These are phyloP conservation scores for Rhagoletis pomonella DNA, from an alignment of 1,140 invertebrate genomes.

Conservation along the genomic window DNA sequence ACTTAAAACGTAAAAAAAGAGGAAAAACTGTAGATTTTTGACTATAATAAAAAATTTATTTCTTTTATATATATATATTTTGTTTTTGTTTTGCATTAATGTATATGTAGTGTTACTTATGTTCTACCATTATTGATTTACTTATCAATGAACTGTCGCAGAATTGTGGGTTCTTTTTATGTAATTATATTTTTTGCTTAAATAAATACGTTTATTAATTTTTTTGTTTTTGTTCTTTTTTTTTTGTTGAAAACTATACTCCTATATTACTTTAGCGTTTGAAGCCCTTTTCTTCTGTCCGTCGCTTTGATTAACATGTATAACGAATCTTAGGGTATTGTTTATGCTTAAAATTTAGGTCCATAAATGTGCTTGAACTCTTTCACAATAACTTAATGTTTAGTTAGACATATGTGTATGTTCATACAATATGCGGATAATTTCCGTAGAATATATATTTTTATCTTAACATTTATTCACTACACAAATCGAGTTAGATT, in stretches of 20 bases:
- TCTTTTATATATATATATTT: constrained; percentile 43
- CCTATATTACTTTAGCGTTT: constrained; percentile 32
- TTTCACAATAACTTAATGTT: constrained; percentile 27
- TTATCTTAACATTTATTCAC: constrained; percentile 46
- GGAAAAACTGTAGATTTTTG: constrained; percentile 20
- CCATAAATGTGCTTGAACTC: constrained; percentile 1
- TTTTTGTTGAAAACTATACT: constrained; percentile 17
- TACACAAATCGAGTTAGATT: constrained; percentile 41
- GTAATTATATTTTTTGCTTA: background rate
- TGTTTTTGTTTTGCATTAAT: constrained; percentile 37
- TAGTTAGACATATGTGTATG: background rate
- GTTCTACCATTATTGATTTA: constrained; percentile 6
- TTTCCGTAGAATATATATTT: constrained; percentile 26
- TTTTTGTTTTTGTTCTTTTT: constrained; percentile 31
- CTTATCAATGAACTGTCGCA: constrained; percentile 12
- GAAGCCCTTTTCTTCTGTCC: constrained; percentile 2
- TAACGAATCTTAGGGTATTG: constrained; percentile 38
- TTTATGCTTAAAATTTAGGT: constrained; percentile 17
- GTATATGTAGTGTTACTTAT: constrained; percentile 45
- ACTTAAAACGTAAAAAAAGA: background rate
- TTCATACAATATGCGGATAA: constrained; percentile 3
- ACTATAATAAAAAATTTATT: constrained; percentile 52
- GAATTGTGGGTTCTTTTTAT: constrained; percentile 1
- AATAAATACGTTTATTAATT: constrained; percentile 45
- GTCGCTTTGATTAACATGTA: background rate